These are phyloP conservation scores for Syritta pipiens DNA, from an alignment of 2,888 invertebrate species.

Conservation along the genomic window DNA sequence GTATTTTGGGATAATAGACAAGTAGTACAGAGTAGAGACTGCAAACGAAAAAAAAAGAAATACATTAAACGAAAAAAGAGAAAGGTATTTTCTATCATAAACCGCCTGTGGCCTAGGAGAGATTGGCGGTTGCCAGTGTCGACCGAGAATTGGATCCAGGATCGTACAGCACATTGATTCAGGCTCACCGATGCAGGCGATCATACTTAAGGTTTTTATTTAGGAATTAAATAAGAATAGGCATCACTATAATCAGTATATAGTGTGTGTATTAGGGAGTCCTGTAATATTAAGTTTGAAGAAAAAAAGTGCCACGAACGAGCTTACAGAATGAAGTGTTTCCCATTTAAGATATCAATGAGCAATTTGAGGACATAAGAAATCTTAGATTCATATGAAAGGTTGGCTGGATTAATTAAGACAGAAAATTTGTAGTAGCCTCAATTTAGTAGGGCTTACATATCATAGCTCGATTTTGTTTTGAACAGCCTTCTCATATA, in stretches of 20 bases:
- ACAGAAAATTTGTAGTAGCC: conserved; percentile 9
- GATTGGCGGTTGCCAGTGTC: too few species aligned
- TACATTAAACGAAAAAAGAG: too few species aligned
- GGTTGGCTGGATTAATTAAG: conserved; percentile 10
- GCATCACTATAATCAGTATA: too few species aligned
- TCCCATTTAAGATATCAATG: neutral
- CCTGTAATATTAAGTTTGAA: conserved; percentile 8
- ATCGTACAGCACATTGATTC: neutral
- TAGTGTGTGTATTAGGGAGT: neutral
- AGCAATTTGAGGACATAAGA: neutral
- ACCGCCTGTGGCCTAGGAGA: too few species aligned
- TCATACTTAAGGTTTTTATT: neutral
- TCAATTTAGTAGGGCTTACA: conserved; percentile 3
- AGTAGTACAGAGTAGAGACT: too few species aligned
- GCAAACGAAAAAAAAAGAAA: too few species aligned
- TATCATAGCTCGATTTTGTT: conserved; percentile 13
- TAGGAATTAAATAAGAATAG: neutral
- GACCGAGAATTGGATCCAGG: too few species aligned
- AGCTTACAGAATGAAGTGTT: conserved; percentile 21
- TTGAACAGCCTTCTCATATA: neutral
- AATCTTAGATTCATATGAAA: conserved; percentile 4
- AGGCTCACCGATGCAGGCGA: neutral
- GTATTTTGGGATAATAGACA: too few species aligned
- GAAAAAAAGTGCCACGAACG: conserved; percentile 36
- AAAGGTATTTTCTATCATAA: too few species aligned